Percentiles rank a stretch among this genome's conserved stretches.
Conservation (phyloP, 1,140 invertebrate species). For the Delia radicum region DNA sequence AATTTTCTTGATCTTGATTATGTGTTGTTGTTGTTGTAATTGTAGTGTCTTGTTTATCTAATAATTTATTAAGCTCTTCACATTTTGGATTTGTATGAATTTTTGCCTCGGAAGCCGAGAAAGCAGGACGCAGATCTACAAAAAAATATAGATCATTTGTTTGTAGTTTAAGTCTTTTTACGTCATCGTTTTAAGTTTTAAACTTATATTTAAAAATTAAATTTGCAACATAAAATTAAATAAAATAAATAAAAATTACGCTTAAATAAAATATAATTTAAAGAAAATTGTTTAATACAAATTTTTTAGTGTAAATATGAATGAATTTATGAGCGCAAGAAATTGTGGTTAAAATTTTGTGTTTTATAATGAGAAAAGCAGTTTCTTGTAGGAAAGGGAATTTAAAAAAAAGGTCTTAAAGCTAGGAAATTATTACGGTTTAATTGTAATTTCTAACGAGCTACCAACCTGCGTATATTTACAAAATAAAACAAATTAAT, state of each 20-base stretch:
- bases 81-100: constrained; percentile 50
- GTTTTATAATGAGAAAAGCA: not conserved
- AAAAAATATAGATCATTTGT: constrained; percentile 53
- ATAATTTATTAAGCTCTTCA: constrained; percentile 37
- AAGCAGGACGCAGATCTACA: constrained; percentile 58
- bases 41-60: not conserved
- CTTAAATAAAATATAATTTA: not conserved
- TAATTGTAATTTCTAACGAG: too few relatives aligned
- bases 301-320: not conserved
- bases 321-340: not conserved
- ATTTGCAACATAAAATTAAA: not conserved
- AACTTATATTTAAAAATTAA: not conserved
- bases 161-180: not conserved
- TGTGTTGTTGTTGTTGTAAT: constrained; percentile 5
- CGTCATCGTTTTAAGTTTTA: not conserved
- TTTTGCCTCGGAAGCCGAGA: constrained; percentile 55
- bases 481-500: too few relatives aligned
- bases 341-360: not conserved
- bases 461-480: too few relatives aligned
- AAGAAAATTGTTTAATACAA: not conserved
- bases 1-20: not conserved
- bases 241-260: not conserved
- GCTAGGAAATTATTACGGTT: too few relatives aligned
- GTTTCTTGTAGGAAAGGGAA: not conserved
- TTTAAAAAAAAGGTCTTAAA: too few relatives aligned